Evolutionary conservation across 2,797 vertebrate genomes (phyloP), one percentile per base, ranked within the genome.

Genomic region (Sebastiscus tertius): DNA sequence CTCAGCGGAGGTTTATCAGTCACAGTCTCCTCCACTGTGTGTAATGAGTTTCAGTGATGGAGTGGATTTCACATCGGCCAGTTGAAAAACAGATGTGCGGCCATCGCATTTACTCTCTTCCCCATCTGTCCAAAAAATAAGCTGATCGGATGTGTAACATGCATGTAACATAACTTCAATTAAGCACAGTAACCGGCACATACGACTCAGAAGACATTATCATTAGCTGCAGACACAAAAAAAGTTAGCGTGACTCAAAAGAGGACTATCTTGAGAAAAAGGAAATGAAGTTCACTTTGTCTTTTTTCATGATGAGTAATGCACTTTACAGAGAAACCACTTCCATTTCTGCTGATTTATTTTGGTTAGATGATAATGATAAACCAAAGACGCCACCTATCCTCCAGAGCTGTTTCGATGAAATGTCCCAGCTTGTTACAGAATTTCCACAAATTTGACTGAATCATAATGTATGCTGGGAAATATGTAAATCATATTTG

Each of bases 41-140:
- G 16, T 80, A 84, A 88, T 77, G 78, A 77, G 72, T 69, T 79
- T 77, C 63, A 27, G 67, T 81, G 80, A 82, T 71, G 1, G 55
- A 85, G 75, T 33, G 34, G 70, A 65, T 42, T 79, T 76, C 65
- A 80, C 62, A 87, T 83, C 8, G 62, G 55, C 66, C 63, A 42
- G 54, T 60, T 75, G 54, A 80, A 83, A 80, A 81, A 73, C 83
- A 90, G 79, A 90, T 86, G 79, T 72, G 74, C 73, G 42, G 61
- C 65, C 79, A 42, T 85, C 79, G 67, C 34, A 83, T 69, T 82
- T 34, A 36, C 54, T 60, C 36, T 58, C 55, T 64, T 39, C 34
- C 16, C 77, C 76, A 77, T 85, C 72, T 81, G 81, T 74, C 55
- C 39, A 8, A 12, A 63, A 68, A 62, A 16, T 61, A 55, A 78